Percentiles rank a stretch among this genome's conserved stretches.
Conservation (phyloP, 2,797 vertebrate genomes). For the Coracias cyanogaster region DNA sequence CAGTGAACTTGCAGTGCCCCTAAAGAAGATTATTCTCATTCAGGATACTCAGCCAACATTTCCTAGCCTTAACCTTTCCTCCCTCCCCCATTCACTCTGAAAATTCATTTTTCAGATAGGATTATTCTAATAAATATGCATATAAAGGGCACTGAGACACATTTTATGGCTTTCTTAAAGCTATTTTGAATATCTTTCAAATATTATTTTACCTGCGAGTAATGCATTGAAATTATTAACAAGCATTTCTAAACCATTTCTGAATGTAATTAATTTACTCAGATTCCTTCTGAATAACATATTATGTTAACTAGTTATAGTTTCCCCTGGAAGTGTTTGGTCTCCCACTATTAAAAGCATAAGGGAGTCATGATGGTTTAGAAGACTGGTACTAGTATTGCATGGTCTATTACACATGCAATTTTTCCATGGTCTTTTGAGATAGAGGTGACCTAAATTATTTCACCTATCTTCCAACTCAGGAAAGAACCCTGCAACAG, state of each 20-base stretch:
- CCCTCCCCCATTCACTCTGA: neutral
- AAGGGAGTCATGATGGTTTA: neutral
- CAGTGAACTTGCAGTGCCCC: neutral
- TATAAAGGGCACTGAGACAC: neutral
- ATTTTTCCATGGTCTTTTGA: neutral
- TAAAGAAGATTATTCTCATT: neutral
- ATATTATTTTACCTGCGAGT: neutral
- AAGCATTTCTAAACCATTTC: neutral
- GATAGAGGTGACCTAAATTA: neutral
- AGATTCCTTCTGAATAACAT: neutral
- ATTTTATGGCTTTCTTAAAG: neutral
- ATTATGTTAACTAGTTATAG: neutral
- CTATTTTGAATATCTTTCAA: neutral
- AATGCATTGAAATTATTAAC: neutral
- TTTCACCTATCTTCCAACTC: neutral
- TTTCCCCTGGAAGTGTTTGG: neutral
- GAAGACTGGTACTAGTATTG: neutral
- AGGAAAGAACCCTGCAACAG: neutral
- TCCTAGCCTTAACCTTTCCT: neutral
- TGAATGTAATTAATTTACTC: neutral
- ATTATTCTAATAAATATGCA: neutral
- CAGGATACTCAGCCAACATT: neutral
- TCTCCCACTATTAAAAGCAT: neutral
- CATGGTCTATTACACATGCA: neutral
- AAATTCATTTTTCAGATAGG: neutral